These are phyloP conservation scores for Anastatus disparis DNA, from an alignment of 1,140 invertebrate species.

Conservation along the genomic window DNA sequence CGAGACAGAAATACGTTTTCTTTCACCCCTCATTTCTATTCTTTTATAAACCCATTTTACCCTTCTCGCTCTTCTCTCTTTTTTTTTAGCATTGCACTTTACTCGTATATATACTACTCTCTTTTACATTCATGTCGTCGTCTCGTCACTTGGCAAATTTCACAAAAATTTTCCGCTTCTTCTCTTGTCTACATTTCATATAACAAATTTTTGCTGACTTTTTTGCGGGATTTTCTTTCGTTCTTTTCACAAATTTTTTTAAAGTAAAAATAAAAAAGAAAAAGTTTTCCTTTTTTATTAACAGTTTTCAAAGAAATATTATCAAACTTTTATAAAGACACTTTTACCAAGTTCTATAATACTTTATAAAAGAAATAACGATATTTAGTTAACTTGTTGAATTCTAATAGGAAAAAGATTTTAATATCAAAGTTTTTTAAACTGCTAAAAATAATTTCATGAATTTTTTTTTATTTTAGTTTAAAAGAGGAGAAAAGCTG, in stretches of 20 bases:
- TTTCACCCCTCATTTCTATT: slow-evolving; percentile 3
- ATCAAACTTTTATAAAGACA: too few relatives aligned
- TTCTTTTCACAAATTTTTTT: not conserved
- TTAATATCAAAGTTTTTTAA: too few relatives aligned
- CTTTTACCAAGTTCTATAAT: too few relatives aligned
- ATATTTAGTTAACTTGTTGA: too few relatives aligned
- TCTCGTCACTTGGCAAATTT: slow-evolving; percentile 23
- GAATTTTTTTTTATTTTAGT: too few relatives aligned
- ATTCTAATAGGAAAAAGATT: too few relatives aligned
- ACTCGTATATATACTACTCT: slow-evolving; percentile 4
- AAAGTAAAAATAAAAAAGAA: too few relatives aligned
- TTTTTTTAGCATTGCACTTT: slow-evolving; percentile 32
- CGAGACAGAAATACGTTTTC: not conserved
- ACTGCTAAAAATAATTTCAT: too few relatives aligned
- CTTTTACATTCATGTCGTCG: slow-evolving; percentile 25
- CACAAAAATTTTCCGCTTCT: slow-evolving; percentile 2
- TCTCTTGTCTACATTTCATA: not conserved
- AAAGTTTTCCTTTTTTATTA: too few relatives aligned
- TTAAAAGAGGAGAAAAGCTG: too few relatives aligned
- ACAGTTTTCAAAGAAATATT: too few relatives aligned
- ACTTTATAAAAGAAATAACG: too few relatives aligned
- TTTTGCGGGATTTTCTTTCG: not conserved
- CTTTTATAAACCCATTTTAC: slow-evolving; percentile 22
- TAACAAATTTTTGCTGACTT: not conserved
- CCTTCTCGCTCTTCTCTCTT: not conserved